Evolutionary conservation across 1,140 invertebrate species (phyloP).

Genomic region (Amyelois transitella): DNA sequence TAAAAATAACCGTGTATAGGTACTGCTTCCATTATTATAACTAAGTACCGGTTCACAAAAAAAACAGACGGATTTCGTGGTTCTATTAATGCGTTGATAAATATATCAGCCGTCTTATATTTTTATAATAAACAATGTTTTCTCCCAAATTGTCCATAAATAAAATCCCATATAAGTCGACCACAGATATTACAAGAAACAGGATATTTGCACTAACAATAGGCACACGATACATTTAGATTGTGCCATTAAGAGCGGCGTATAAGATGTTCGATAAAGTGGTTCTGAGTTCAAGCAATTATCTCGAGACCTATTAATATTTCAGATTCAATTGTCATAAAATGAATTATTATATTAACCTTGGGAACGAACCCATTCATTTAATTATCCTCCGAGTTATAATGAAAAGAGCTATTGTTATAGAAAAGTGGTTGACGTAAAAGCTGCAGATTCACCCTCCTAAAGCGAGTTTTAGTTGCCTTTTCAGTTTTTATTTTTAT

Average conservation of each 20-base stretch:
- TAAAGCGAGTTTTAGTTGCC: neutral
- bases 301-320: neutral
- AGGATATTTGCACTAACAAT: neutral
- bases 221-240: neutral
- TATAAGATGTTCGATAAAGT: neutral
- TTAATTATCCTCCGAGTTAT: no score
- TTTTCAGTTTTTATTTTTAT: neutral
- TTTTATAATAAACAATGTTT: no score
- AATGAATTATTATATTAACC: neutral
- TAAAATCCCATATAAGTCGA: neutral
- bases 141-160: neutral
- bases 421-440: no score
- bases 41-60: no score
- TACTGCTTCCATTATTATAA: no score
- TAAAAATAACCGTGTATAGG: no score
- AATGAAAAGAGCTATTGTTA: no score
- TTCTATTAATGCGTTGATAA: no score
- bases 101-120: no score
- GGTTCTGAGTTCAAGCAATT: neutral
- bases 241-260: neutral
- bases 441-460: no score
- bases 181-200: neutral
- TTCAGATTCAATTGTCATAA: neutral
- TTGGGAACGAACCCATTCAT: no score
- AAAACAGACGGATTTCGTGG: no score